A percentile compares a stretch with the other conserved stretches of the same genome.
Conservation (phyloP, 2,113 vertebrate species). For the Rhagologus leucostigma region DNA sequence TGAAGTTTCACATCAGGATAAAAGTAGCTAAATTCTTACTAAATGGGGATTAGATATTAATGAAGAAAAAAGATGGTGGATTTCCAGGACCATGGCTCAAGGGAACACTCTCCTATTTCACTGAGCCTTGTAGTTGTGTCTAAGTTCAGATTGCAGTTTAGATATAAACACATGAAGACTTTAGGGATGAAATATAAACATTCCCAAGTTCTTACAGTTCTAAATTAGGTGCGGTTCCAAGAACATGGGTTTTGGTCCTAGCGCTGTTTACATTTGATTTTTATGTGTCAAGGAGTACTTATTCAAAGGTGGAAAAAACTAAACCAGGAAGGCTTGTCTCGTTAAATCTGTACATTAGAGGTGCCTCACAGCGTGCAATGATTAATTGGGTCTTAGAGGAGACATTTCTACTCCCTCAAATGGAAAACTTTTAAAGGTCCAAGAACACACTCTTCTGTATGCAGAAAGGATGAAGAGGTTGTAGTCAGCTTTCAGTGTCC, state of each 20-base stretch:
- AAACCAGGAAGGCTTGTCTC: slow-evolving; percentile 58
- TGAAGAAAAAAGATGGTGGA: slow-evolving; percentile 67
- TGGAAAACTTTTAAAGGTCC: slow-evolving; percentile 38
- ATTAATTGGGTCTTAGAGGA: slow-evolving; percentile 59
- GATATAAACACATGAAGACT: slow-evolving; percentile 70
- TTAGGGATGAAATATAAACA: slow-evolving; percentile 64
- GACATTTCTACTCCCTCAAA: slow-evolving; percentile 38
- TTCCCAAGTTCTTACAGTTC: slow-evolving; percentile 65
- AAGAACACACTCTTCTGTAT: neutral
- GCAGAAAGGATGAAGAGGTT: slow-evolving; percentile 7
- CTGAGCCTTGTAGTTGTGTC: slow-evolving; percentile 47
- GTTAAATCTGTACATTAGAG: slow-evolving; percentile 56
- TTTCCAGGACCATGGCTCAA: slow-evolving; percentile 64
- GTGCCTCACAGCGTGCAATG: slow-evolving; percentile 58
- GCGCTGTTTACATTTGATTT: slow-evolving; percentile 61
- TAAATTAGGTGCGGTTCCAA: slow-evolving; percentile 60
- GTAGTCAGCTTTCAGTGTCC: neutral
- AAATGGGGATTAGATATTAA: slow-evolving; percentile 62
- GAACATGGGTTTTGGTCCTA: slow-evolving; percentile 52
- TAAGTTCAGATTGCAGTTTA: slow-evolving; percentile 70
- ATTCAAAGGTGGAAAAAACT: slow-evolving; percentile 64
- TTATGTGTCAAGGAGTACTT: slow-evolving; percentile 62
- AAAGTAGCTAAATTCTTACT: slow-evolving; percentile 67
- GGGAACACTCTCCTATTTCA: slow-evolving; percentile 60
- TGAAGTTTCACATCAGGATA: slow-evolving; percentile 70